Conservation (phyloP, 2,888 invertebrate species). For the Notodonta ziczac region DNA sequence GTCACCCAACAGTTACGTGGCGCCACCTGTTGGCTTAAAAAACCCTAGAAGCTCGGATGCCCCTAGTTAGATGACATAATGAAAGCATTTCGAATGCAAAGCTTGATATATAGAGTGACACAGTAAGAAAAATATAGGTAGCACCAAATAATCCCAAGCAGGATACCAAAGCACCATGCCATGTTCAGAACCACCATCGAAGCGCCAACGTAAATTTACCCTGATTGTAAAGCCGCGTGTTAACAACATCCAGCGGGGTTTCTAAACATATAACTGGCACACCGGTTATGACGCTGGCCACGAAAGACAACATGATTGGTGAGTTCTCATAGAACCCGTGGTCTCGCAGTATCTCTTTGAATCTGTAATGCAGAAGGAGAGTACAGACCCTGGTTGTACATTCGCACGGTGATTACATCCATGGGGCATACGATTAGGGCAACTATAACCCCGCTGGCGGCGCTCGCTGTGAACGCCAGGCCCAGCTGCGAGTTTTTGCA, state of each 20-base stretch:
- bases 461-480: constrained; percentile 85
- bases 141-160: background rate
- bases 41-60: too few species aligned
- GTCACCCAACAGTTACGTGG: too few species aligned
- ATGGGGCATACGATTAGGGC: constrained; percentile 93
- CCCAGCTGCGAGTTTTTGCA: constrained; percentile 64
- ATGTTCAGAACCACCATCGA: background rate
- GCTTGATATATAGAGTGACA: too few species aligned
- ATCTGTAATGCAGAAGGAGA: constrained; percentile 46
- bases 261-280: constrained; percentile 89
- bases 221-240: constrained; percentile 95
- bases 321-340: constrained; percentile 72
- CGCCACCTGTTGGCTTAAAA: too few species aligned
- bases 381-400: constrained; percentile 93
- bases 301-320: constrained; percentile 87
- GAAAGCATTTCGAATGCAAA: too few species aligned
- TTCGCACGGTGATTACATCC: constrained; percentile 93
- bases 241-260: constrained; percentile 94
- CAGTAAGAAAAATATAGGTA: too few species aligned
- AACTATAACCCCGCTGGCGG: constrained; percentile 90
- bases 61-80: too few species aligned
- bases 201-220: constrained; percentile 73
- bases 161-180: background rate
- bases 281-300: constrained; percentile 91
- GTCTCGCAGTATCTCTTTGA: constrained; percentile 59